These are phyloP conservation scores for Sakesphorus luctuosus DNA, from an alignment of 2,113 vertebrate genomes.

Conservation along the genomic window DNA sequence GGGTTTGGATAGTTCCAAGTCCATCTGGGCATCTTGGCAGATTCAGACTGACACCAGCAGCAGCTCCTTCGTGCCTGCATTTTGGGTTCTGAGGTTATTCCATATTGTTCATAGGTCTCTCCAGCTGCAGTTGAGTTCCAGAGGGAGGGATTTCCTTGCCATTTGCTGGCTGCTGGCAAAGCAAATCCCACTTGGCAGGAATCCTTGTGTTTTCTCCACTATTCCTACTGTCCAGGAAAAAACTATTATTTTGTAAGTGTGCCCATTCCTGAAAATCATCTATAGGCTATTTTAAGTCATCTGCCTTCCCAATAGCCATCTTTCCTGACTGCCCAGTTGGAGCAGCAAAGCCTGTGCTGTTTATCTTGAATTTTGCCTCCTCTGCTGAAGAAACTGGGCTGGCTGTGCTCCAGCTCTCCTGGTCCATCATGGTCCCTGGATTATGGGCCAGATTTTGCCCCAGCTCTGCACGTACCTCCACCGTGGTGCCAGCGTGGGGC, in stretches of 20 bases:
- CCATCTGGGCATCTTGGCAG: neutral
- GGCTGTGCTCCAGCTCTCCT: neutral
- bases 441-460: neutral
- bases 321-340: neutral
- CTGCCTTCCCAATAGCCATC: neutral
- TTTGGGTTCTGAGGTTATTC: neutral
- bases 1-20: neutral
- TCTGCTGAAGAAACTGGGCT: neutral
- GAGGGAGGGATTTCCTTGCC: neutral
- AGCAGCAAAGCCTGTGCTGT: neutral
- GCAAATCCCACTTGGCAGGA: neutral
- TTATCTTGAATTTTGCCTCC: neutral
- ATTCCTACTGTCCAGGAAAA: neutral
- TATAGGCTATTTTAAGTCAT: neutral
- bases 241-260: neutral
- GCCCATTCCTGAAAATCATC: neutral
- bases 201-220: neutral
- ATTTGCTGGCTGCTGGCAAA: neutral
- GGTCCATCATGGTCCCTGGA: neutral
- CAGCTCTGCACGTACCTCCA: slow-evolving; percentile 47
- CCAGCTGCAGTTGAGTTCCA: neutral
- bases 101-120: neutral
- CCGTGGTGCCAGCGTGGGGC: neutral
- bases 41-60: neutral
- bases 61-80: neutral